A percentile compares a stretch with the other conserved stretches of the same genome.
These are phyloP conservation scores for Urocitellus parryii DNA, from an alignment of 2,113 vertebrate genomes.

Conservation along the genomic window DNA sequence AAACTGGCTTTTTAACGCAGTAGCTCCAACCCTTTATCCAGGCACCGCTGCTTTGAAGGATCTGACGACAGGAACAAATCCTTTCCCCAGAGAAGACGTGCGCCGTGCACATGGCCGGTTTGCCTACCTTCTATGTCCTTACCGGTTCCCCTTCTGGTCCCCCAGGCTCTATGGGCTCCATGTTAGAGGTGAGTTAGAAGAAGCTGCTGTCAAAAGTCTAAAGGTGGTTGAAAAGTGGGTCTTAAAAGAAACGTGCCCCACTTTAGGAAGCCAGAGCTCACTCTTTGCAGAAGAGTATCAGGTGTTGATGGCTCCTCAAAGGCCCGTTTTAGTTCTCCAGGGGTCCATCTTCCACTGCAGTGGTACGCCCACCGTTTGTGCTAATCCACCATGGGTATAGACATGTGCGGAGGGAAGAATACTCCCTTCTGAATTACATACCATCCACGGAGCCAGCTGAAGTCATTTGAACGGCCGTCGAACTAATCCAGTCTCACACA, in stretches of 20 bases:
- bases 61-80: not conserved
- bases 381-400: not conserved
- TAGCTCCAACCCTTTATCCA: not conserved
- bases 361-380: rapidly evolving
- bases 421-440: not conserved
- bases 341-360: rapidly evolving
- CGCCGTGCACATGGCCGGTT: rapidly evolving
- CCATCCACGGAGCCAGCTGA: not conserved
- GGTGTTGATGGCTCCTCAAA: not conserved
- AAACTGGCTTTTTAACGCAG: not conserved
- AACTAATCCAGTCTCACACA: not conserved
- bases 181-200: not conserved
- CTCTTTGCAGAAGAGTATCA: rapidly evolving
- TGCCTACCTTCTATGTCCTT: not conserved
- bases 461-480: not conserved
- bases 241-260: not conserved
- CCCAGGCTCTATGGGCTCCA: not conserved
- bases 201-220: not conserved
- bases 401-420: not conserved
- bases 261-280: not conserved
- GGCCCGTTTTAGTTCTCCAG: not conserved
- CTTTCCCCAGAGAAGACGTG: not conserved
- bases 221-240: not conserved
- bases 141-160: not conserved
- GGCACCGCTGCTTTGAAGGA: not conserved